Evolutionary conservation across 2,797 vertebrate species (phyloP), one percentile per base, ranked within the genome.

Genomic region (Ficedula albicollis): DNA sequence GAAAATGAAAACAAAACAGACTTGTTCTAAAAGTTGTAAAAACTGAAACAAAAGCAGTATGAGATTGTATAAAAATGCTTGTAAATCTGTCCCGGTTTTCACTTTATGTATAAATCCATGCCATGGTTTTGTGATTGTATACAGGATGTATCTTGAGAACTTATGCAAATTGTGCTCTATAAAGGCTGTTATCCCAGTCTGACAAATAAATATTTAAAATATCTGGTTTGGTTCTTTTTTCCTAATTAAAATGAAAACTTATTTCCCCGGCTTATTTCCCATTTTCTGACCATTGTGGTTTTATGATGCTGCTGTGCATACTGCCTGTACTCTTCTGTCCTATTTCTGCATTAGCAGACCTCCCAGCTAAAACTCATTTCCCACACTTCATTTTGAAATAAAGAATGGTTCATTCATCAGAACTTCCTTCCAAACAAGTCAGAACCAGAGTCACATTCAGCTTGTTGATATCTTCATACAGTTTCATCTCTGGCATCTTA

Each of bases 91-190:
- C 98, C 99, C 98, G 97, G 98, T 99, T 99, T 99, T 98, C 98
- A 99, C 97, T 98, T 98, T 97, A 97, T 99, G 99, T 99, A 99
- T 99, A 99, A 99, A 98, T 97, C 95, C 98, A 98, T 98, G 98
- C 99, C 98, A 98, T 99, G 98, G 98, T 99, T 99, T 99, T 98
- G 99, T 99, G 99, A 98, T 98, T 98, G 98, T 99, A 99, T 98
- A 99, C 99, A 99, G 98, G 98, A 98, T 98, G 98, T 99, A 99
- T 98, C 97, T 98, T 98, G 98, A 99, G 98, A 99, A 98, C 97
- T 98, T 99, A 99, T 99, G 98, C 99, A 99, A 99, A 99, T 98
- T 98, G 99, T 99, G 99, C 98, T 99, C 98, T 99, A 99, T 98
- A 99, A 99, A 98, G 98, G 98, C 98, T 99, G 98, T 98, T 98